phyloP scores from a whole-genome alignment of 23 tunicate species.

The Styela clava region DNA sequence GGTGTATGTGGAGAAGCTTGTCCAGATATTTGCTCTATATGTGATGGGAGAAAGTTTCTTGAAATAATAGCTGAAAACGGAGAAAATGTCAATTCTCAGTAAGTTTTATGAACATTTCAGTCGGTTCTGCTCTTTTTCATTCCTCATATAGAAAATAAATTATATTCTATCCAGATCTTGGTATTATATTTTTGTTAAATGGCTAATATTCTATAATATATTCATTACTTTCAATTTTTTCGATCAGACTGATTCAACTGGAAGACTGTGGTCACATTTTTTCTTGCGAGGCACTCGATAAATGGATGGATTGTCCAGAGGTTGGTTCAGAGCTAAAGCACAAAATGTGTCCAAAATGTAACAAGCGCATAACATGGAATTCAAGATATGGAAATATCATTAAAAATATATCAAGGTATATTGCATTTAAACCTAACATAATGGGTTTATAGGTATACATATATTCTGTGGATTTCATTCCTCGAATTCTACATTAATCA shows the following conservation, averaged over 20 bases:
- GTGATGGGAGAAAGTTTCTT: not conserved
- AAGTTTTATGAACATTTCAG: not conserved
- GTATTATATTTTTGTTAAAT: too few relatives aligned
- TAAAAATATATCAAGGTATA: constrained; percentile 46
- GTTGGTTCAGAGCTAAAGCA: constrained; percentile 1
- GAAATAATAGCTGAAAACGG: not conserved
- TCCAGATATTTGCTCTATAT: constrained; percentile 19
- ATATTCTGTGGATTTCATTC: too few relatives aligned
- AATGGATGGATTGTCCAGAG: constrained; percentile 43
- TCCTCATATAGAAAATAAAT: not conserved
- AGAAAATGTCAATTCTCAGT: not conserved
- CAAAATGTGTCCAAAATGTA: constrained; percentile 61
- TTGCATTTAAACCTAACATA: too few relatives aligned
- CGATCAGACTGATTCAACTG: constrained; percentile 57
- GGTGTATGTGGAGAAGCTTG: constrained; percentile 22
- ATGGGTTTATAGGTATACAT: too few relatives aligned
- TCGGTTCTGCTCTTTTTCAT: not conserved
- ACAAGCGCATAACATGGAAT: constrained; percentile 22
- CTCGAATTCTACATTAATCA: not conserved
- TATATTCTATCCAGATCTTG: not conserved
- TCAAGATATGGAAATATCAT: constrained; percentile 51
- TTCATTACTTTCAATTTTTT: not conserved
- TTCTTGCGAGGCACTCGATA: constrained; percentile 45
- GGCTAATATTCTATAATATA: not conserved
- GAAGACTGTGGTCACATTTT: constrained; percentile 57